Conservation (phyloP, 64 coral and sea anemone species). For the Dendronephthya gigantea region DNA sequence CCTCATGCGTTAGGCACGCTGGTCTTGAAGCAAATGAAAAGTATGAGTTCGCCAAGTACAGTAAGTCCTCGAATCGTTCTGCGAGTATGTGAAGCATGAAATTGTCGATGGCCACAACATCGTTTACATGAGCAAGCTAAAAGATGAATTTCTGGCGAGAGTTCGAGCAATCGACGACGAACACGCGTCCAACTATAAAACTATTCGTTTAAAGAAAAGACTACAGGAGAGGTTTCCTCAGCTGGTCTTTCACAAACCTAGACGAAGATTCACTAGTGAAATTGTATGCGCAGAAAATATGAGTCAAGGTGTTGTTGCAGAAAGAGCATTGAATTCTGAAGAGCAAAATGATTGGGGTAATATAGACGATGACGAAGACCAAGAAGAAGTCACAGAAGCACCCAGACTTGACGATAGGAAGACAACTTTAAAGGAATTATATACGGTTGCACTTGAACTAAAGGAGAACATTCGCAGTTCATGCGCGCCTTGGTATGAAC, state of each 20-base stretch:
- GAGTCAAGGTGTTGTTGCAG: constrained; percentile 5
- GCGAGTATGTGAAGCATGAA: not conserved
- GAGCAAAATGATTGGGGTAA: not conserved
- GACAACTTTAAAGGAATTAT: not conserved
- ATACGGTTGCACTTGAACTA: not conserved
- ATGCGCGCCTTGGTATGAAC: not conserved
- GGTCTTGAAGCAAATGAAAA: not conserved
- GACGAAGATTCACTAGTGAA: not conserved
- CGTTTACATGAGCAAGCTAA: not conserved
- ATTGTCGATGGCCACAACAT: not conserved
- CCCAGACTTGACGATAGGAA: not conserved
- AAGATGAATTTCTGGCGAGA: not conserved
- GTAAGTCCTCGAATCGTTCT: not conserved
- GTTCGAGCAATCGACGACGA: not conserved
- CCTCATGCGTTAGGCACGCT: not conserved
- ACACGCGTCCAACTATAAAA: not conserved
- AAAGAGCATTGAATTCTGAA: not conserved
- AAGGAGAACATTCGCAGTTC: not conserved
- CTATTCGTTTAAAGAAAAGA: constrained; percentile 8
- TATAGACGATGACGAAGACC: not conserved
- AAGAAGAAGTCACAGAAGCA: not conserved
- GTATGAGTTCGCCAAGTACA: not conserved
- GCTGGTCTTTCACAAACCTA: not conserved
- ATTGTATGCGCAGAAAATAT: constrained; percentile 2
- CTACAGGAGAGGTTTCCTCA: not conserved